These are phyloP conservation scores for Ciconia nigra DNA, from an alignment of 2,797 vertebrate genomes.

Conservation along the genomic window DNA sequence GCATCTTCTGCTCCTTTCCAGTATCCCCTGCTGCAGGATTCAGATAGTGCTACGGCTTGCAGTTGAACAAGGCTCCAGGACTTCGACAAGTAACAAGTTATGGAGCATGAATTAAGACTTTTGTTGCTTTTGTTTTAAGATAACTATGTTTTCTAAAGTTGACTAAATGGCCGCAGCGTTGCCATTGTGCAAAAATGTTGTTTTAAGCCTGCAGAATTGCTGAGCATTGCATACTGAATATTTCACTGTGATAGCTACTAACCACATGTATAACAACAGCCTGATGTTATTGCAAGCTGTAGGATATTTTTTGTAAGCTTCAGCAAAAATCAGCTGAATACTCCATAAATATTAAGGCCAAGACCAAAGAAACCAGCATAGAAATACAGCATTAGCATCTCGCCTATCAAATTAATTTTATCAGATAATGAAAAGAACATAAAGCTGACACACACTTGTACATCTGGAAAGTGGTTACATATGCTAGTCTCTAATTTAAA, in stretches of 20 bases:
- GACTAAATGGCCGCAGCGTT: neutral
- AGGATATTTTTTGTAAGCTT: conserved; percentile 24
- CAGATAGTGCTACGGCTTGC: neutral
- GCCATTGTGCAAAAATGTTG: neutral
- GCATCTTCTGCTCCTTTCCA: neutral
- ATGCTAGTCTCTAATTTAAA: neutral
- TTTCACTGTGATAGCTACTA: neutral
- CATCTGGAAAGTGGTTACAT: neutral
- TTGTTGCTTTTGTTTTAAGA: neutral
- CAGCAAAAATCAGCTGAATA: conserved; percentile 27
- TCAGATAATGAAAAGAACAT: conserved; percentile 4
- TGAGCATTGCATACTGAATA: neutral
- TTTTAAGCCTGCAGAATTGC: conserved; percentile 21
- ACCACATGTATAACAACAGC: neutral
- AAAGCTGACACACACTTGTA: neutral
- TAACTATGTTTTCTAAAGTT: neutral
- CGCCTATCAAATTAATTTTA: conserved; percentile 27
- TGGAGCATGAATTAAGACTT: neutral
- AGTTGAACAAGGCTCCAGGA: neutral
- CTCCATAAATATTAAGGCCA: conserved; percentile 43
- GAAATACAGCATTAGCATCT: conserved; percentile 21
- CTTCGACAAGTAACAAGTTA: neutral
- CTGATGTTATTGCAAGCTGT: neutral
- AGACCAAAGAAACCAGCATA: neutral
- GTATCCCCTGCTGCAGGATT: neutral